Evolutionary conservation across 2,888 invertebrate genomes (phyloP).

Genomic region (Drosophila quasianomalipes): DNA sequence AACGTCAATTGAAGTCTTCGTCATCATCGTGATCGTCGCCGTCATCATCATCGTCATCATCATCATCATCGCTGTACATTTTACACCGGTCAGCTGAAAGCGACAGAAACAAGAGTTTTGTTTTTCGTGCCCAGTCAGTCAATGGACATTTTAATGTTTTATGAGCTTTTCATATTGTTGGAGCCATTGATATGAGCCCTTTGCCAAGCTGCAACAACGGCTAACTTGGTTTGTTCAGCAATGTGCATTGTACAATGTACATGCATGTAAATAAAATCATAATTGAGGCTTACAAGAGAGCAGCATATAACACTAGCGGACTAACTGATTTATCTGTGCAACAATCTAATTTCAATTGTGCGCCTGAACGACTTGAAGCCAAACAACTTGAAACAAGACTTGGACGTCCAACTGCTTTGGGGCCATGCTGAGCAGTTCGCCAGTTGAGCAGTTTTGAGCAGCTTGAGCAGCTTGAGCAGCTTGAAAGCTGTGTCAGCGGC

Average conservation of each 20-base stretch:
- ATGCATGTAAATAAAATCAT: conserved; percentile 20
- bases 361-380: conserved; percentile 31
- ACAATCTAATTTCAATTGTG: conserved; percentile 66
- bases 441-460: background rate
- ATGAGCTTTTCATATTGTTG: conserved; percentile 19
- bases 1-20: conserved; percentile 42
- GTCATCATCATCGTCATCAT: conserved; percentile 13
- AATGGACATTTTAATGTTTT: conserved; percentile 32
- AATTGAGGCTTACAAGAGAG: conserved; percentile 20
- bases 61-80: conserved; percentile 16
- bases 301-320: conserved; percentile 2
- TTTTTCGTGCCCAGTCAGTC: conserved; percentile 15
- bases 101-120: conserved; percentile 32
- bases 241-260: background rate
- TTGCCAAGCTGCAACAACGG: conserved; percentile 16
- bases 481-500: conserved; percentile 62
- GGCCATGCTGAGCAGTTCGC: conserved; percentile 2
- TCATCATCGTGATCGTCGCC: conserved; percentile 16
- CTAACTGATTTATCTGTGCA: conserved; percentile 61
- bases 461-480: conserved; percentile 2
- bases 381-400: conserved; percentile 28
- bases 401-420: conserved; percentile 10
- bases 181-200: conserved; percentile 33
- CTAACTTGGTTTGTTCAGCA: background rate
- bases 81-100: conserved; percentile 22